Evolutionary conservation across 2,888 invertebrate genomes (phyloP).

Genomic region (Brachylomia viminalis): DNA sequence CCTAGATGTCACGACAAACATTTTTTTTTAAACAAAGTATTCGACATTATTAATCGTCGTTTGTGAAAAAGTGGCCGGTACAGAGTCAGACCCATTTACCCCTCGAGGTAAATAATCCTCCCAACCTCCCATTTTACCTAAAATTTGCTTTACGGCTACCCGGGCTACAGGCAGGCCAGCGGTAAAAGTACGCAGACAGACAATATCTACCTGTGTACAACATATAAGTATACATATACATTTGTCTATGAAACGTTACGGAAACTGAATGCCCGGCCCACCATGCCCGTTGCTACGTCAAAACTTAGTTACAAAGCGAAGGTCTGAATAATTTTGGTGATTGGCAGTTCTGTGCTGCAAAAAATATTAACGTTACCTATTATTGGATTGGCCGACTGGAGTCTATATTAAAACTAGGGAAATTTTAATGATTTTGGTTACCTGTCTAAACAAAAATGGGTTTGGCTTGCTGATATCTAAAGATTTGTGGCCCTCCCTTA

Average conservation of each 20-base stretch:
- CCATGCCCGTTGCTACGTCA: constrained; percentile 39
- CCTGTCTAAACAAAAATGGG: too few species aligned
- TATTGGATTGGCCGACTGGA: not conserved
- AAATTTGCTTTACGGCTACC: constrained; percentile 45
- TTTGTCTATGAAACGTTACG: constrained; percentile 28
- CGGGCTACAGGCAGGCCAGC: constrained; percentile 7
- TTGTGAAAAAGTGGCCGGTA: constrained; percentile 6
- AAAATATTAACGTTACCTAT: not conserved
- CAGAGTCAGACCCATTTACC: constrained; percentile 21
- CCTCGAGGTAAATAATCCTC: constrained; percentile 17
- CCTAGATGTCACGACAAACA: not conserved
- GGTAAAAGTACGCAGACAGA: constrained; percentile 32
- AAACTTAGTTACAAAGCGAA: constrained; percentile 46
- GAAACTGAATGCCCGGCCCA: constrained; percentile 20
- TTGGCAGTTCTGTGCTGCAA: constrained; percentile 32
- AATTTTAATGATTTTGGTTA: not conserved
- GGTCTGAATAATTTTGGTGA: constrained; percentile 45
- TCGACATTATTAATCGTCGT: not conserved
- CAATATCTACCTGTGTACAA: not conserved
- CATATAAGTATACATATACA: not conserved
- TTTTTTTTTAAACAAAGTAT: too few species aligned
- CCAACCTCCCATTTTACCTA: constrained; percentile 15
- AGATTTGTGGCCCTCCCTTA: not conserved
- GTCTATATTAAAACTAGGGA: too few species aligned
- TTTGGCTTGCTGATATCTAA: not conserved